Conservation (phyloP, 2,888 invertebrate genomes). For the Caenorhabditis afra region DNA sequence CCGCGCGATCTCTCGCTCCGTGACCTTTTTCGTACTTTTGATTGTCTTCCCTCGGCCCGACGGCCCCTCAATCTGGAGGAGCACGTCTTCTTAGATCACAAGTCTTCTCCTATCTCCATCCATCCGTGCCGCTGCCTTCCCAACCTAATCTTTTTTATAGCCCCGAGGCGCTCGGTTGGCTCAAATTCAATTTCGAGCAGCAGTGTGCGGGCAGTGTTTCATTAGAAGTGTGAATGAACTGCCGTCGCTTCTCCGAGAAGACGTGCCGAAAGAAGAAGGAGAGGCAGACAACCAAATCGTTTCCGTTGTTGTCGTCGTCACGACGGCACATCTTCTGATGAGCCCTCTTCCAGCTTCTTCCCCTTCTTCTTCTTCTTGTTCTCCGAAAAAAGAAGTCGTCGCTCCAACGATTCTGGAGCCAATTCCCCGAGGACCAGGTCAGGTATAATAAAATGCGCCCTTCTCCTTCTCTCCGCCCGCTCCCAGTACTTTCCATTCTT, state of each 20-base stretch:
- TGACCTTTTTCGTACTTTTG: constrained; percentile 45
- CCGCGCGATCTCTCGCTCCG: neutral
- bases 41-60: constrained; percentile 11
- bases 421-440: constrained; percentile 38
- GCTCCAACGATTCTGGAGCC: too few relatives aligned
- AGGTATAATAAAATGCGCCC: constrained; percentile 50
- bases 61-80: neutral
- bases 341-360: constrained; percentile 28
- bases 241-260: constrained; percentile 1
- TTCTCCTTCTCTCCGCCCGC: neutral
- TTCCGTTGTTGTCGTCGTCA: constrained; percentile 52
- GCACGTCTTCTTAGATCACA: constrained; percentile 15
- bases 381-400: too few relatives aligned
- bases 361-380: too few relatives aligned
- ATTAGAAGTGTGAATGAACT: constrained; percentile 59
- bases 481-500: constrained; percentile 1
- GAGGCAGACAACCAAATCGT: constrained; percentile 47
- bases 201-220: constrained; percentile 39
- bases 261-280: neutral
- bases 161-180: constrained; percentile 57
- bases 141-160: constrained; percentile 59
- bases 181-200: constrained; percentile 51
- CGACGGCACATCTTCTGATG: constrained; percentile 41
- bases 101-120: constrained; percentile 11
- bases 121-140: constrained; percentile 18